These are phyloP conservation scores for Nannoperca australis DNA, from an alignment of 2,797 vertebrate genomes.

Conservation along the genomic window DNA sequence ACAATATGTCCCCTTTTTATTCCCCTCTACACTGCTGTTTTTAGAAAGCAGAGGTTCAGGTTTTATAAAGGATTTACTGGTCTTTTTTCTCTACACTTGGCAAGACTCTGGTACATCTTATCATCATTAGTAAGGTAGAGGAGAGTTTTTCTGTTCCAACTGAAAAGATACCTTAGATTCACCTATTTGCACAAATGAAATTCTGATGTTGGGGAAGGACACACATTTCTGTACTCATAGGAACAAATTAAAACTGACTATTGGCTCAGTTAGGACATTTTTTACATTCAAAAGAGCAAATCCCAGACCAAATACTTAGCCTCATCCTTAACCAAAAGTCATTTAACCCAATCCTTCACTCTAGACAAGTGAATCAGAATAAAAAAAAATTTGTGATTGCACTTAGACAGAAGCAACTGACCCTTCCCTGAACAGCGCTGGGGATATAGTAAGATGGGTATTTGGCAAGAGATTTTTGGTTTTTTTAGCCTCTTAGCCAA, in stretches of 20 bases:
- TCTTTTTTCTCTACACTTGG: conserved; percentile 23
- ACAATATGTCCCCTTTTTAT: not conserved
- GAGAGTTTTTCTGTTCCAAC: conserved; percentile 35
- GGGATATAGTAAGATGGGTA: not conserved
- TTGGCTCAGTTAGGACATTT: not conserved
- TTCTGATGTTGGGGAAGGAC: conserved; percentile 23
- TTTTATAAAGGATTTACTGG: conserved; percentile 28
- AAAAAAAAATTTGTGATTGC: not conserved
- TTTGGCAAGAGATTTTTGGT: not conserved
- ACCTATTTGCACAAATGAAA: conserved; percentile 28
- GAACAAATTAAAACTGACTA: conserved; percentile 8
- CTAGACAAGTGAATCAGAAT: not conserved
- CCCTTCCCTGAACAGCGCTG: not conserved
- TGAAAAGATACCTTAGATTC: conserved; percentile 24
- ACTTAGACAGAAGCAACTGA: not conserved
- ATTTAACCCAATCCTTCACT: not conserved
- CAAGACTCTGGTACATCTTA: conserved; percentile 39
- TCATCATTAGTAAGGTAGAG: conserved; percentile 41
- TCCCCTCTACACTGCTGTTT: not conserved
- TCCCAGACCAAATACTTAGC: not conserved
- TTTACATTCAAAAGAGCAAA: not conserved
- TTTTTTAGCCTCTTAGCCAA: not conserved
- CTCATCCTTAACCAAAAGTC: not conserved
- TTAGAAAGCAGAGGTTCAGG: not conserved
- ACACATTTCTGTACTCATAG: not conserved